phyloP scores from a whole-genome alignment of 2,797 vertebrate species.

The Anguilla obscura region DNA sequence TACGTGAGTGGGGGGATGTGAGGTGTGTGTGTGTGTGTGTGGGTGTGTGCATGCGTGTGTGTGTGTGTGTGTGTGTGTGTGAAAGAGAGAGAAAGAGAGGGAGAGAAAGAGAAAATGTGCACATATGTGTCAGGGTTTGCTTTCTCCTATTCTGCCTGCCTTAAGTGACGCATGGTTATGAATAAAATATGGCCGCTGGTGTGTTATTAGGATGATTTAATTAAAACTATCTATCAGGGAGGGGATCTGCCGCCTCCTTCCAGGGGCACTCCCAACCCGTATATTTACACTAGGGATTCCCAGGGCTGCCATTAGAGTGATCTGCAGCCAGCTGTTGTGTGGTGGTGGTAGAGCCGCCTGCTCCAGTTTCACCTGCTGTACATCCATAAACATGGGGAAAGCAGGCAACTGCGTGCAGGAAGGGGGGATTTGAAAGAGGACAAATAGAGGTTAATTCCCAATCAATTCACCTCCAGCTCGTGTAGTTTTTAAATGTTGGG shows the following conservation, averaged over 20 bases:
- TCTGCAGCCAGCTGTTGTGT: neutral
- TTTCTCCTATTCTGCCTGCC: neutral
- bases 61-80: neutral
- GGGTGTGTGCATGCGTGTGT: conserved; percentile 23
- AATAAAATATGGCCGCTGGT: conserved; percentile 30
- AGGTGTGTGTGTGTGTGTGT: conserved; percentile 35
- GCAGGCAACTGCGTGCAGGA: neutral
- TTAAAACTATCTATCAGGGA: conserved; percentile 7
- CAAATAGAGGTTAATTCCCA: neutral
- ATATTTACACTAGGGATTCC: neutral
- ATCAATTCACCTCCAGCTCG: neutral
- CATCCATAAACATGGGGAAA: neutral
- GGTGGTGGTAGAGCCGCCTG: neutral
- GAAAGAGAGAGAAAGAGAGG: neutral
- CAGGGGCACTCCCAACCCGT: neutral
- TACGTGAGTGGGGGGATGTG: conserved; percentile 13
- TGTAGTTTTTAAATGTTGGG: neutral
- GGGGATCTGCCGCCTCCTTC: neutral
- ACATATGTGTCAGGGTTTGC: neutral
- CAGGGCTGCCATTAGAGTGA: neutral
- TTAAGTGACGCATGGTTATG: conserved; percentile 29
- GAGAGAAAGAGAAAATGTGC: neutral
- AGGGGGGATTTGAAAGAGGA: neutral
- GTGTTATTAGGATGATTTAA: conserved; percentile 33
- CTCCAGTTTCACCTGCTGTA: conserved; percentile 3